Base-by-base conservation (phyloP, 2,888 invertebrate species). In the Eudemis profundana region DNA sequence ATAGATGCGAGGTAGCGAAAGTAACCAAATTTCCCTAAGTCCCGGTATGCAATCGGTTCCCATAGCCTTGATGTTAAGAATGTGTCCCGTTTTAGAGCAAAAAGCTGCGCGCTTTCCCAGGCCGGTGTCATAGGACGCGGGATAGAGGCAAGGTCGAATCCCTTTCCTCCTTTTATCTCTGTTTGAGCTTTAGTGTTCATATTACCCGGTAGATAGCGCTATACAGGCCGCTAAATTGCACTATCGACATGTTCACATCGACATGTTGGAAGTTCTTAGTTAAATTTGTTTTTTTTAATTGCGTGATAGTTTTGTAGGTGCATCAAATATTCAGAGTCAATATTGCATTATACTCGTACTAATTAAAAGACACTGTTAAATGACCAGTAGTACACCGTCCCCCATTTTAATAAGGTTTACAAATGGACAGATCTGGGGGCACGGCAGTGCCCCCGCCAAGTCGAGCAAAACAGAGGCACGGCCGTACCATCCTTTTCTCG, bases 31-130 rank as follows among this genome's bases (percentile, higher is more conserved):
- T 89, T 89, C 87, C 87, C 87, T 87, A 78, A 77, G 69, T 67
- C 72, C 68, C 66, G 85, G 90, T 89, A 91, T 90, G 86, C 83
- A 78, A 89, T 89, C 85, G 88, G 89, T 90, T 91, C 91, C 89
- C 91, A 92, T 86, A 89, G 81, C 86, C 87, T 87, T 87, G 89
- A 81, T 75, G 81, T 77, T 73, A 84, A 82, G 86, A 85, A 84
- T 87, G 80, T 83, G 80, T 82, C 83, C 81, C 81, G 78, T 79
- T 78, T 76, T 72, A 78, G 76, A 46, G 81, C 88, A 91, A 91
- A 91, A 91, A 90, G 81, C 82, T 71, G 84, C 85, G 75, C 76
- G 83, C 89, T 91, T 89, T 91, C 91, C 89, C 90, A 91, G 87
- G 87, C 81, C 81, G 73, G 81, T 81, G 83, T 79, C 85, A 83